Evolutionary conservation across 2,888 invertebrate genomes (phyloP).

Genomic region (Actias luna): DNA sequence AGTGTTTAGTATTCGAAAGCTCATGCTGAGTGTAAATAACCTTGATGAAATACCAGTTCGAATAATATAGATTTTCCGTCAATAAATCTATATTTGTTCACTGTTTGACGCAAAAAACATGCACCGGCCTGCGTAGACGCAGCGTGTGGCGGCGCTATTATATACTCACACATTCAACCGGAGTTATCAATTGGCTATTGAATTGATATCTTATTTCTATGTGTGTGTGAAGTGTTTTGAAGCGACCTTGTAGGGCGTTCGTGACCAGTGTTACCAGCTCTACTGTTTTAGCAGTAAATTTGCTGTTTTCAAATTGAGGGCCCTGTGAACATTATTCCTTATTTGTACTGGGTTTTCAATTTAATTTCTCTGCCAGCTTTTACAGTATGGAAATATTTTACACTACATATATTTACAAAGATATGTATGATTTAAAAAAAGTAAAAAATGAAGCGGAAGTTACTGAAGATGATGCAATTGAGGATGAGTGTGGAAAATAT

Average conservation of each 20-base stretch:
- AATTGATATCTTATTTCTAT: not conserved
- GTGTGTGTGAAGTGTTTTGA: conserved; percentile 5
- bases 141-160: conserved; percentile 22
- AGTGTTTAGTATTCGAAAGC: conserved; percentile 1
- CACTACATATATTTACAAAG: no score
- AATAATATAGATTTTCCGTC: conserved; percentile 12
- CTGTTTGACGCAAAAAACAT: conserved; percentile 27
- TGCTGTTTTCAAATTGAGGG: no score
- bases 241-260: conserved; percentile 35
- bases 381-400: no score
- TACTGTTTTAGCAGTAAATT: no score
- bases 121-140: conserved; percentile 30
- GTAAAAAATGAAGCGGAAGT: no score
- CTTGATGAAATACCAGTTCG: conserved; percentile 7
- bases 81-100: conserved; percentile 21
- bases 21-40: not conserved
- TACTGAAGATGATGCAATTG: no score
- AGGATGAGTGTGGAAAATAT: no score
- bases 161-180: conserved; percentile 28
- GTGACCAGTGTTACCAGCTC: conserved; percentile 43
- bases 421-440: no score
- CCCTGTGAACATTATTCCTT: no score
- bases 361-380: no score
- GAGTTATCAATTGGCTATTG: not conserved
- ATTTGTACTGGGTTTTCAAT: no score